Conservation (phyloP, 2,888 invertebrate species). For the Latheticus oryzae region DNA sequence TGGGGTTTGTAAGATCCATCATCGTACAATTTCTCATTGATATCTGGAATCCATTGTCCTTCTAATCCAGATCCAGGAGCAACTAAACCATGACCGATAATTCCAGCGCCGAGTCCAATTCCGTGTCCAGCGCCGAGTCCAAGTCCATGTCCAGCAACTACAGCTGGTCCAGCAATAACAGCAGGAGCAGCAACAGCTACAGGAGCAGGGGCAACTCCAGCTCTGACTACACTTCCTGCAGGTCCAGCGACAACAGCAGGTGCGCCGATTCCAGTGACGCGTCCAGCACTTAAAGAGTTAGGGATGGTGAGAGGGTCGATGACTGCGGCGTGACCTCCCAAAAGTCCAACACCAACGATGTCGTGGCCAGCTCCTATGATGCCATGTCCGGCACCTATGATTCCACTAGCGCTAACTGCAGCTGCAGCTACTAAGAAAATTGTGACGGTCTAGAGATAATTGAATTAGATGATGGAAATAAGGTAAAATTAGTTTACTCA, state of each 20-base stretch:
- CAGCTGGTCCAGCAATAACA: conserved; percentile 3
- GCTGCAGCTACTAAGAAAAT: conserved; percentile 37
- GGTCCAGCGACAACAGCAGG: conserved; percentile 33
- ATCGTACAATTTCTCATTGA: conserved; percentile 54
- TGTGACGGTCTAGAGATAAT: conserved; percentile 23
- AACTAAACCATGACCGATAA: conserved; percentile 7
- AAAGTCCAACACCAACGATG: conserved; percentile 1
- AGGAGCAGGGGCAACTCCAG: conserved; percentile 21
- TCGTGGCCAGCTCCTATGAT: conserved; percentile 2
- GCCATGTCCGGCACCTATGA: conserved; percentile 14
- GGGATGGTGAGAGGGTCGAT: conserved; percentile 2
- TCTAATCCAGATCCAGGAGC: conserved; percentile 44
- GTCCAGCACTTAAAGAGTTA: conserved; percentile 11
- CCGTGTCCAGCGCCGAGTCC: conserved; percentile 19
- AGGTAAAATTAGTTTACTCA: conserved; percentile 29
- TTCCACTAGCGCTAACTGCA: conserved; percentile 29
- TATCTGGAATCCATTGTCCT: conserved; percentile 57
- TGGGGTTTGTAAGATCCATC: conserved; percentile 58
- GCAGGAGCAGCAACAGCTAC: conserved; percentile 13
- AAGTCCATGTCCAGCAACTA: conserved; percentile 13
- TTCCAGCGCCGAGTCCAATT: conserved; percentile 5
- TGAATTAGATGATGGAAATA: not conserved
- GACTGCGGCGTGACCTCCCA: conserved; percentile 6
- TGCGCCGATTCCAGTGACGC: conserved; percentile 29
- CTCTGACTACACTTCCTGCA: conserved; percentile 31